These are phyloP conservation scores for Aphis gossypii DNA, from an alignment of 1,140 invertebrate genomes.

Conservation along the genomic window DNA sequence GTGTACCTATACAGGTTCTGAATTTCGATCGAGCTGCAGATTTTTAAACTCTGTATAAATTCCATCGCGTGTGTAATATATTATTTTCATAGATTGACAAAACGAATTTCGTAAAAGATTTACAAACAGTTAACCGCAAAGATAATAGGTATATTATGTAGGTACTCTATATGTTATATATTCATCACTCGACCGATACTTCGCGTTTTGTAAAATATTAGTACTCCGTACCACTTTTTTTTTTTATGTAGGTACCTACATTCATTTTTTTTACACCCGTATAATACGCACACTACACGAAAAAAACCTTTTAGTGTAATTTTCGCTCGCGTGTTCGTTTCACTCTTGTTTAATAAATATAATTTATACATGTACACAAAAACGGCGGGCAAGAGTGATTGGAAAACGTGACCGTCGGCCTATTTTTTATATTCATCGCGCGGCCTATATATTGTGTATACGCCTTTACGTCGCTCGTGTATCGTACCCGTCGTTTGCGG, in stretches of 20 bases:
- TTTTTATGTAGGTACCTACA: background rate
- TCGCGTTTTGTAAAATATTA: background rate
- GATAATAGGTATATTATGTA: background rate
- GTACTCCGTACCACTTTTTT: background rate
- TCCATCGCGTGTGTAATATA: background rate
- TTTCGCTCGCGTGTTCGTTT: conserved; percentile 19
- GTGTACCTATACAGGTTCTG: too few relatives aligned
- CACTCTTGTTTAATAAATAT: background rate
- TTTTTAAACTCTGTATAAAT: too few relatives aligned
- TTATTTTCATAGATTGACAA: background rate
- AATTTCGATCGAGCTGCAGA: background rate
- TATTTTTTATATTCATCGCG: background rate
- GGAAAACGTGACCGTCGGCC: conserved; percentile 24
- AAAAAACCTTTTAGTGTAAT: conserved; percentile 17
- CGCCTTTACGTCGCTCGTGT: background rate
- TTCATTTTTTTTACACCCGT: background rate
- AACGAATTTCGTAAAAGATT: background rate
- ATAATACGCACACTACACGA: background rate
- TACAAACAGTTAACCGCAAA: background rate
- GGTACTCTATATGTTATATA: background rate
- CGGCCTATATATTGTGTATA: background rate
- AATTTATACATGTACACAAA: background rate
- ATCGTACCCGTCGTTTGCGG: background rate
- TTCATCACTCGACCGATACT: background rate
- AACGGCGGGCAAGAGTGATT: background rate